A percentile compares a stretch with the other conserved stretches of the same genome.
Evolutionary conservation across 2,888 invertebrate genomes (phyloP).

Genomic region (Drosophila pseudotakahashii): DNA sequence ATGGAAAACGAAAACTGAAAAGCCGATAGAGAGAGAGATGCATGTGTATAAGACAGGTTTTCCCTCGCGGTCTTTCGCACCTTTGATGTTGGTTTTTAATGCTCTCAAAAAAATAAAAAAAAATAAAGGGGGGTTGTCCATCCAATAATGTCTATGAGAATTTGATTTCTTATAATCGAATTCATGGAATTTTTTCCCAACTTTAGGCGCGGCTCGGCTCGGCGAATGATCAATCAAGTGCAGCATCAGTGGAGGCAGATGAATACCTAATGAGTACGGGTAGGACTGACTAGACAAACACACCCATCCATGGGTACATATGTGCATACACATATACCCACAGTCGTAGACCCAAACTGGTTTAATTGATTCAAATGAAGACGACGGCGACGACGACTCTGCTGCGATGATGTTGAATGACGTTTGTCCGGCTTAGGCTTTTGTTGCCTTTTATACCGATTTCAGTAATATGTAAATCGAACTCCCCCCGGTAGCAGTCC

Average conservation of each 20-base stretch:
- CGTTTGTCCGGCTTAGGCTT: slow-evolving; percentile 55
- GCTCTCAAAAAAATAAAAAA: slow-evolving; percentile 1
- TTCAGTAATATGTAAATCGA: slow-evolving; percentile 63
- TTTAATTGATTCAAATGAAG: slow-evolving; percentile 76
- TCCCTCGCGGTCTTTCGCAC: slow-evolving; percentile 35
- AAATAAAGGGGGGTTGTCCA: slow-evolving; percentile 26
- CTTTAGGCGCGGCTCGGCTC: slow-evolving; percentile 66
- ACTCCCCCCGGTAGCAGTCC: slow-evolving; percentile 8
- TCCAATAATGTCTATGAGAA: slow-evolving; percentile 60
- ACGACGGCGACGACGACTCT: slow-evolving; percentile 33
- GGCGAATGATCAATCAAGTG: slow-evolving; percentile 73
- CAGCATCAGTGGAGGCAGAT: slow-evolving; percentile 51
- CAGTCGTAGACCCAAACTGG: slow-evolving; percentile 48
- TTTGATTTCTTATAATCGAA: slow-evolving; percentile 65
- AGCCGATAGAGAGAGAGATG: slow-evolving; percentile 10
- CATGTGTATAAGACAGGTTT: slow-evolving; percentile 32
- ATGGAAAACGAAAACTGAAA: slow-evolving; percentile 34
- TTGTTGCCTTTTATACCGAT: slow-evolving; percentile 44
- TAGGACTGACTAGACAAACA: slow-evolving; percentile 54
- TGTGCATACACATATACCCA: slow-evolving; percentile 9
- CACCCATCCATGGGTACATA: slow-evolving; percentile 22
- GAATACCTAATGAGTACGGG: slow-evolving; percentile 51
- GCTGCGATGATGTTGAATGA: slow-evolving; percentile 51
- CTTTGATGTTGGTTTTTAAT: slow-evolving; percentile 38
- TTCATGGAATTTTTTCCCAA: slow-evolving; percentile 68